Evolutionary conservation across 2,888 invertebrate species (phyloP), one percentile per base, ranked within the genome.

Genomic region (Polymixis flavicincta): DNA sequence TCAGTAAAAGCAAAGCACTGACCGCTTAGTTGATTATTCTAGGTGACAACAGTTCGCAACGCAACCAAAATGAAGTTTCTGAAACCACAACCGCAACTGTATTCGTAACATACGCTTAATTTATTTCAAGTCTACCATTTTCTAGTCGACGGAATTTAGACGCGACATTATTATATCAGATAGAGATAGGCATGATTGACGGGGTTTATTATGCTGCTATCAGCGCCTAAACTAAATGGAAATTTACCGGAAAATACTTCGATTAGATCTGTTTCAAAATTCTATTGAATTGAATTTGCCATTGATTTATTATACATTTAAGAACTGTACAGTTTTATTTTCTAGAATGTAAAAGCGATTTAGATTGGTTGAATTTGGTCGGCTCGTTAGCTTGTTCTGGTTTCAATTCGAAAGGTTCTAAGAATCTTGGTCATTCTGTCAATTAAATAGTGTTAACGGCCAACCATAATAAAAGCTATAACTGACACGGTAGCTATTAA

Each of bases 1-100:
- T 66, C 57, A 32, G n/a, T 52, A 61, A 65, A 42, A 82, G 42
- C 64, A 48, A 48, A 71, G 55, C 64, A 68, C 19, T 59, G n/a
- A 61, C 64, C 65, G 71, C 68, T 85, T 57, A 57, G 71, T 82
- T 68, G 68, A 64, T 82, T 68, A 82, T 82, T 64, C 70, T 37
- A 48, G 63, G 54, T 45, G 60, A 85, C 80, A 76, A 65, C 66
- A 25, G 65, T 69, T 60, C 63, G 52, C 52, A 67, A 19, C 64
- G 55, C 52, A 68, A 71, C 57, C 64, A 60, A 82, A 76, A 82
- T 75, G 50, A 71, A 82, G 64, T 74, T 76, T 60, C 71, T 68
- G 60, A 54, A 85, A 82, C 83, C 85, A 60, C 71, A 71, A 68
- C 71, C 67, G 59, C 83, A 76, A n/a, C 42, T 54, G 55, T 82